phyloP scores from a whole-genome alignment of 2,113 vertebrate genomes.

The Phycodurus eques region DNA sequence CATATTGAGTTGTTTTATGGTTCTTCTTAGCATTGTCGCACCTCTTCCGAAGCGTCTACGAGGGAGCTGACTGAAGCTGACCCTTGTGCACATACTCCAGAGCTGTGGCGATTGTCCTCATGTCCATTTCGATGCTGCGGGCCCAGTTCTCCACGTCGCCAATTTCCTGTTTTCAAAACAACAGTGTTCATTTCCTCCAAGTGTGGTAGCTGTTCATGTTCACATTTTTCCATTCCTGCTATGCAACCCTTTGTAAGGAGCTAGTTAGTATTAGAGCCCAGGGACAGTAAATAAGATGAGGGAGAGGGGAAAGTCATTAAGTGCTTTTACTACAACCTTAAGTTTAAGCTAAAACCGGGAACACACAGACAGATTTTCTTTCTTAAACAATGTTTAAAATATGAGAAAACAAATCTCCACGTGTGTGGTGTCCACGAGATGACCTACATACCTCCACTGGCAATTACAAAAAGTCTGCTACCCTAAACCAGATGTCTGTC shows the following conservation, averaged over 20 bases:
- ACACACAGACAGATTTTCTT: too few relatives aligned
- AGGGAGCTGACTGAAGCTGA: conserved; percentile 80
- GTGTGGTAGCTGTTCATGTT: not conserved
- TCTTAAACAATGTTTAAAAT: too few relatives aligned
- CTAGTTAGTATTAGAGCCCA: too few relatives aligned
- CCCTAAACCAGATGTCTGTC: too few relatives aligned
- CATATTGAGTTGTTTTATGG: not conserved
- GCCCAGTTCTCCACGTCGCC: conserved; percentile 98
- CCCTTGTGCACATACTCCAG: conserved; percentile 93
- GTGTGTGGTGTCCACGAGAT: too few relatives aligned
- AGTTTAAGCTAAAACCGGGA: too few relatives aligned
- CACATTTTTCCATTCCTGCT: not conserved
- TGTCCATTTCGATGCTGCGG: conserved; percentile 94
- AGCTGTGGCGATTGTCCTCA: conserved; percentile 90
- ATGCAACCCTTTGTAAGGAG: not conserved
- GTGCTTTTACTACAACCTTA: too few relatives aligned
- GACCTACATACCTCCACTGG: too few relatives aligned
- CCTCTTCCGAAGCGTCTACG: conserved; percentile 49
- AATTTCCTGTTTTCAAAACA: conserved; percentile 79
- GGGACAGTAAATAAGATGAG: too few relatives aligned
- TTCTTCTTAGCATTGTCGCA: not conserved
- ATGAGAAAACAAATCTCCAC: too few relatives aligned
- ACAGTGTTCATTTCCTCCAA: not conserved
- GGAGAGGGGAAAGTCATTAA: too few relatives aligned
- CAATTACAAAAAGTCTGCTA: too few relatives aligned